Conservation (phyloP, 2,888 invertebrate species). For the Aphidius colemani region DNA sequence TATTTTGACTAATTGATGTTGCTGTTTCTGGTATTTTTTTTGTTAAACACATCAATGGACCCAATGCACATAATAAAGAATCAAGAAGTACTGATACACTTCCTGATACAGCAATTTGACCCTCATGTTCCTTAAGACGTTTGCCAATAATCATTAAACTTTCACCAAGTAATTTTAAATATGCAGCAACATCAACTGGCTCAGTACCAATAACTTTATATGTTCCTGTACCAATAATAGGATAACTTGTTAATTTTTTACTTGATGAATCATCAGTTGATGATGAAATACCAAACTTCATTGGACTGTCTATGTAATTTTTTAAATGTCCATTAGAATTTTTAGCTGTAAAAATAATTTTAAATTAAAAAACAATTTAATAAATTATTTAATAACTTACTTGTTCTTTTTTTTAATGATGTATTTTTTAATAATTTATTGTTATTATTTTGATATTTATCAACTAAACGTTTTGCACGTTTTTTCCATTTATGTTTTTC, state of each 20-base stretch:
- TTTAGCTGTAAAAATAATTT: background rate
- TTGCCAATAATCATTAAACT: slow-evolving; percentile 93
- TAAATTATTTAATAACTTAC: slow-evolving; percentile 62
- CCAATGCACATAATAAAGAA: slow-evolving; percentile 88
- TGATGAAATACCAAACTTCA: too few species aligned
- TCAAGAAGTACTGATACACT: slow-evolving; percentile 91
- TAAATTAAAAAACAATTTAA: slow-evolving; percentile 35
- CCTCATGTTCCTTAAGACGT: slow-evolving; percentile 91
- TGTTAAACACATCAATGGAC: slow-evolving; percentile 84
- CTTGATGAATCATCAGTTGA: too few species aligned
- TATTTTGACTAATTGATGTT: slow-evolving; percentile 59
- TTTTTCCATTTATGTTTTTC: slow-evolving; percentile 80
- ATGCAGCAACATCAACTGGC: slow-evolving; percentile 89
- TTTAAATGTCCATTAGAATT: background rate
- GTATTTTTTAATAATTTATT: slow-evolving; percentile 49
- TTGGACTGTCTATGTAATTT: background rate
- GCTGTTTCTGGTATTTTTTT: slow-evolving; percentile 76
- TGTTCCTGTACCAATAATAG: slow-evolving; percentile 58
- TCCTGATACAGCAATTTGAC: slow-evolving; percentile 93
- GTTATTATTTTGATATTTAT: slow-evolving; percentile 55
- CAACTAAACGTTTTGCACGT: slow-evolving; percentile 74
- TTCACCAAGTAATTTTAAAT: slow-evolving; percentile 90
- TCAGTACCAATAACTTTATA: slow-evolving; percentile 76
- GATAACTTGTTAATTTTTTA: slow-evolving; percentile 54
- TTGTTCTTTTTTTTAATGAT: slow-evolving; percentile 54